A percentile compares a stretch with the other conserved stretches of the same genome.
These are phyloP conservation scores for Xestia ashworthii DNA, from an alignment of 2,888 invertebrate species.

Conservation along the genomic window DNA sequence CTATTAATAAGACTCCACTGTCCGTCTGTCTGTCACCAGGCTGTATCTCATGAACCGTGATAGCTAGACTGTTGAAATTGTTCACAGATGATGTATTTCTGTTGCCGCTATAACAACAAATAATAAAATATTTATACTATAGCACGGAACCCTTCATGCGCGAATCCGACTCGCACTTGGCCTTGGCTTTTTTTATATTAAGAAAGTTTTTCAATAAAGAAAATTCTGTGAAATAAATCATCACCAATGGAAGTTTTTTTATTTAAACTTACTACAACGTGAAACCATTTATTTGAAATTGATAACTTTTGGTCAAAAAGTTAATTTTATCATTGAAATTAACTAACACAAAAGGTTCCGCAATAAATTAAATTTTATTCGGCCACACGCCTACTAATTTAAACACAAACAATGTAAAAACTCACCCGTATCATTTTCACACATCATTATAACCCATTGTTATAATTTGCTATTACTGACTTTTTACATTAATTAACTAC, in stretches of 20 bases:
- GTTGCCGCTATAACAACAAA: too few species aligned
- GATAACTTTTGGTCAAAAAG: background rate
- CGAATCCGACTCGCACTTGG: too few species aligned
- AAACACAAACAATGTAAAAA: constrained; percentile 30
- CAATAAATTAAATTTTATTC: constrained; percentile 7
- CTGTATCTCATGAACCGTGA: too few species aligned
- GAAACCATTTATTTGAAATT: background rate
- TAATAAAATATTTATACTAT: too few species aligned
- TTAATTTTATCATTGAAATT: background rate
- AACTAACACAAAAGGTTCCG: constrained; percentile 1
- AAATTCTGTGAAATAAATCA: background rate
- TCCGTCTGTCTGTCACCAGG: too few species aligned
- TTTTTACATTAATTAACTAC: constrained; percentile 34
- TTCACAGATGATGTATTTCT: too few species aligned
- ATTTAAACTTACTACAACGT: background rate
- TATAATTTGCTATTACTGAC: constrained; percentile 34
- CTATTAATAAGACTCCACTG: too few species aligned
- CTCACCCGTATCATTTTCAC: constrained; percentile 30
- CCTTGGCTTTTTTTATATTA: too few species aligned
- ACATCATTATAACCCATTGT: constrained; percentile 33
- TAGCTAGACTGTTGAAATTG: too few species aligned
- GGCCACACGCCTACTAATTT: constrained; percentile 5
- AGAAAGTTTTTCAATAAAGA: background rate
- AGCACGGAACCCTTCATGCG: too few species aligned
- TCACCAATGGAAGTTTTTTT: background rate